Base-by-base conservation (phyloP, 1,140 invertebrate species). In the Drosophila miranda region DNA sequence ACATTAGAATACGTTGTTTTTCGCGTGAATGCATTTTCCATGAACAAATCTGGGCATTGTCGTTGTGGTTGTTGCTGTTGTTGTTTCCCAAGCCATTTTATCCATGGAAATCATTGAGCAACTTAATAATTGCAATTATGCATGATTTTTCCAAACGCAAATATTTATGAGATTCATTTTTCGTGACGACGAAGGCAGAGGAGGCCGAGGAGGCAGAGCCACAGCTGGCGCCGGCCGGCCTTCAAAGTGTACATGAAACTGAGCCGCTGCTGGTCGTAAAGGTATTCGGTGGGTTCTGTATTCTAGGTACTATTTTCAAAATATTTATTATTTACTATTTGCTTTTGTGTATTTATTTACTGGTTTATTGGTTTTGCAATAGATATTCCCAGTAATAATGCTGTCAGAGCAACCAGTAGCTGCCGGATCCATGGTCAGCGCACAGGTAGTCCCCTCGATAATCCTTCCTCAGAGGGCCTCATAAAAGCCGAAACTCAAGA, bases 71-170 rank as follows among this genome's bases (percentile, higher is more conserved):
- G 54, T 34, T 46, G 45, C 16, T 64, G 46, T 30, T 52, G 64
- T 45, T 56, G 48, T 52, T 72, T 43, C 70, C 30, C 55, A 75
- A 74, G 45, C 46, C 38, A 30, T 34, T 61, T 72, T 64, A 74
- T 46, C 72, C 72, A 55, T 75, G 50, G 51, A 75, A 67, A 68
- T 68, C 72, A 75, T 75, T 75, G 72, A 66, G 72, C 72, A 75
- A 75, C 63, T 75, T 75, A 69, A 69, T 74, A 75, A 75, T 75
- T 75, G 72, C 72, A 75, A 75, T 75, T 75, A 75, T 75, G 72
- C 72, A 75, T 75, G 72, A 75, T 75, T 73, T 55, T 13, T 66
- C 48, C 50, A 26, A 68, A 68, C 30, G 62, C 42, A 46, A 56
- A 49, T 68, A 43, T 68, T 67, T 68, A 43, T 69, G 66, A 68